Evolutionary conservation across 23 tunicate genomes (phyloP).

Genomic region (Ascidia mentula): DNA sequence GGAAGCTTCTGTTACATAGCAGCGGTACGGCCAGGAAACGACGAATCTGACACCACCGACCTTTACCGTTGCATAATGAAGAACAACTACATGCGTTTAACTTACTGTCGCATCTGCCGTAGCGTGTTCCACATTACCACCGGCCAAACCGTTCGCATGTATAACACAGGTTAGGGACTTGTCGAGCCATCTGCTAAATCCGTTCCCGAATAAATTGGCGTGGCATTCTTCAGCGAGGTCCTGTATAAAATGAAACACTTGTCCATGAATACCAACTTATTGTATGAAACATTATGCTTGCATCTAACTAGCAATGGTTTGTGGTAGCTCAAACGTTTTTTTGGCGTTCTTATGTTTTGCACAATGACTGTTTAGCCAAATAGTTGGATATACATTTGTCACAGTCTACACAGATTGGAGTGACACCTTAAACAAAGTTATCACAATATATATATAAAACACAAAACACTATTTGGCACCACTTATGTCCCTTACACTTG

Average conservation of each 20-base stretch:
- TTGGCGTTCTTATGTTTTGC: too few relatives aligned
- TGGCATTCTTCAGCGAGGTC: slow-evolving; percentile 37
- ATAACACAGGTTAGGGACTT: slow-evolving; percentile 59
- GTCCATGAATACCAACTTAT: not conserved
- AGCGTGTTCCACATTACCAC: slow-evolving; percentile 80
- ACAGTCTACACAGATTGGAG: too few relatives aligned
- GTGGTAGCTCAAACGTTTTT: too few relatives aligned
- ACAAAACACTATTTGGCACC: not conserved
- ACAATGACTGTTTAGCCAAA: too few relatives aligned
- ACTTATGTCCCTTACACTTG: slow-evolving; percentile 24
- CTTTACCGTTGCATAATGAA: not conserved
- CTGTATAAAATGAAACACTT: slow-evolving; percentile 4
- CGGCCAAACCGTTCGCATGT: slow-evolving; percentile 57
- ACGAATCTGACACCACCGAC: too few relatives aligned
- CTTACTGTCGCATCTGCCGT: slow-evolving; percentile 92
- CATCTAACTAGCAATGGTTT: too few relatives aligned
- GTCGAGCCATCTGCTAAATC: slow-evolving; percentile 83
- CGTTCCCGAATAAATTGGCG: slow-evolving; percentile 56
- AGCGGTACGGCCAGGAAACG: too few relatives aligned
- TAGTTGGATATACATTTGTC: too few relatives aligned
- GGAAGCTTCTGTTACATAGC: too few relatives aligned
- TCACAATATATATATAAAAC: too few relatives aligned
- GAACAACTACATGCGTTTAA: not conserved
- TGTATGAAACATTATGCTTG: not conserved
- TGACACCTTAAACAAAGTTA: too few relatives aligned